Percentiles rank a stretch among this genome's conserved stretches.
phyloP scores from a whole-genome alignment of 2,797 vertebrate genomes.

The Rachycentron canadum region DNA sequence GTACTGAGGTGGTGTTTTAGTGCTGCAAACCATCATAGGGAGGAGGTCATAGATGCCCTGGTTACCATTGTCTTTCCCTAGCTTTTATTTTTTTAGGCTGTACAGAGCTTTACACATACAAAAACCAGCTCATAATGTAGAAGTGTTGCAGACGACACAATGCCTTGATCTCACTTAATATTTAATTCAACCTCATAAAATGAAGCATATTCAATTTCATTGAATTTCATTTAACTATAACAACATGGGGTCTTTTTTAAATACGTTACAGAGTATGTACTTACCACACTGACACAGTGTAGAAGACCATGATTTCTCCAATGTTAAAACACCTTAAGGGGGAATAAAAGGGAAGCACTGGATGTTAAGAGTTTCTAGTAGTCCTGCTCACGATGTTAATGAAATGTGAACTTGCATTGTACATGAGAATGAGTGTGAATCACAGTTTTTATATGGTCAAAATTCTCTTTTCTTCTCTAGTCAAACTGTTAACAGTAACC shows the following conservation, averaged over 20 bases:
- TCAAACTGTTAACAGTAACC: conserved; percentile 35
- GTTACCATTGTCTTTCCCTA: background rate
- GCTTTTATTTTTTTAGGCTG: too few relatives aligned
- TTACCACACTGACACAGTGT: background rate
- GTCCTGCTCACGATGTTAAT: background rate
- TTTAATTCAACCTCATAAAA: background rate
- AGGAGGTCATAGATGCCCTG: background rate
- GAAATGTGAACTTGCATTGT: background rate
- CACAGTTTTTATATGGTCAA: background rate
- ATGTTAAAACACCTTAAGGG: background rate
- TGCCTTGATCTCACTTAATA: background rate
- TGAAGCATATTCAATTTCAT: background rate
- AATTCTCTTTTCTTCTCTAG: conserved; percentile 31
- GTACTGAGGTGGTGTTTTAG: background rate
- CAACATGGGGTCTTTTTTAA: background rate
- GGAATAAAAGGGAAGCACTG: background rate
- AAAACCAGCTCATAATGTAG: too few relatives aligned
- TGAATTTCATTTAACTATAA: background rate
- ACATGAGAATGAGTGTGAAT: conserved; percentile 22
- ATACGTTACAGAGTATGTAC: too few relatives aligned
- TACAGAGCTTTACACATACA: too few relatives aligned
- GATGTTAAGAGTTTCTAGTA: background rate
- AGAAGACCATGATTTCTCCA: background rate
- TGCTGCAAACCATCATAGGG: background rate
- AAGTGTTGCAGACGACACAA: background rate